Base-by-base conservation (phyloP, 2,888 invertebrate genomes). In the Aphelenchoides bicaudatus region DNA sequence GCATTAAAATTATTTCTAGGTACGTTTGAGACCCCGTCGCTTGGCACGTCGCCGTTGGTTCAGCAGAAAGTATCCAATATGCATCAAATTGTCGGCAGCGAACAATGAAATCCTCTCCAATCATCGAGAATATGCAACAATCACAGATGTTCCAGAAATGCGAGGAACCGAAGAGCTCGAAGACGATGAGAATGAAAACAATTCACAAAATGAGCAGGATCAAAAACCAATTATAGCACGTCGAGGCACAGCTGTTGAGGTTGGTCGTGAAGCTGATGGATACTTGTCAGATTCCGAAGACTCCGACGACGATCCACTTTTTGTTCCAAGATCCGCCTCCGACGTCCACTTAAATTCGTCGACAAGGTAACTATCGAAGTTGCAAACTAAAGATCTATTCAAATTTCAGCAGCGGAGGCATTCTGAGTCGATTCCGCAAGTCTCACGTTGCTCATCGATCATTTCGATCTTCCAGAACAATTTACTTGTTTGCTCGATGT, bases 61-160 rank as follows among this genome's bases (percentile, higher is more conserved):
- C 90, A 90, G 89, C 81, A 89, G 91, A 80, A 91, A 91, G 80
- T 92, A 91, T 81, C 92, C 92, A 0, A 89, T 92, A 71, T 88
- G 88, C 79, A 82, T 91, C 38, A 80, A 80, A 38, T 79, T 84
- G 37, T 78, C 80, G 1, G 67, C 64, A 53, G 49, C 54, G 3
- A 57, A 57, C 25, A 57, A 62, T 70, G 52, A 58, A 56, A 34
- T 58, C 16, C 27, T 56, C 52, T 51, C 47, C 43, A 27, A 49
- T 16, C n/a, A n/a, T 10, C 49, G 30, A 28, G 39, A 19, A 6
- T 13, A 49, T 8, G 38, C 49, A 5, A 6, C 6, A 6, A 39
- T 39, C n/a, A 39, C 49, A 8, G 34, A 49, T 6, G 8, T 49
- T 8, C 27, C 6, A 31, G 34, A 49, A 19, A 6, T 5, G 39